A percentile compares a stretch with the other conserved stretches of the same genome.
phyloP scores from a whole-genome alignment of 2,797 vertebrate genomes.

The Sciurus vulgaris region DNA sequence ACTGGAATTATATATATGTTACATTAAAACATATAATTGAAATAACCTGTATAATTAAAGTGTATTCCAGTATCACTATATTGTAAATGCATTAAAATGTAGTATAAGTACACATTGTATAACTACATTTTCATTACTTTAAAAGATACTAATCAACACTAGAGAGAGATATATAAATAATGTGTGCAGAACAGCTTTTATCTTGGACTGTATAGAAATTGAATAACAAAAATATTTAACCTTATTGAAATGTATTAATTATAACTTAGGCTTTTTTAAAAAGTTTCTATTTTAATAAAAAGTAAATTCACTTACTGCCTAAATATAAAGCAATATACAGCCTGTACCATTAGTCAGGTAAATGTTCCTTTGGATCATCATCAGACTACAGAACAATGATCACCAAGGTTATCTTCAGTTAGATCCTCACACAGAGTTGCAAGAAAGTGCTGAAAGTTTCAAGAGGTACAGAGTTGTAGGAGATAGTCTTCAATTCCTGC shows the following conservation, averaged over 20 bases:
- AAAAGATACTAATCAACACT: neutral
- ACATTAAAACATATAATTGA: neutral
- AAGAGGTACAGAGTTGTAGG: neutral
- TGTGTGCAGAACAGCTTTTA: neutral
- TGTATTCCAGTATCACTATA: neutral
- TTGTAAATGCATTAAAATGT: neutral
- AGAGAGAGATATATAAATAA: neutral
- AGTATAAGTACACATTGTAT: neutral
- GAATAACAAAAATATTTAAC: neutral
- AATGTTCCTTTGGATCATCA: neutral
- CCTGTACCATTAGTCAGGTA: neutral
- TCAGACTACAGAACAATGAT: neutral
- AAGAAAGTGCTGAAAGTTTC: neutral
- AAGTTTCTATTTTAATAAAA: constrained; percentile 49
- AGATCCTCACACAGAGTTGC: neutral
- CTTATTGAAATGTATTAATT: neutral
- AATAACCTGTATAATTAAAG: neutral
- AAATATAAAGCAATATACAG: neutral
- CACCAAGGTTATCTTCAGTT: neutral
- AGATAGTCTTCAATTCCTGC: neutral
- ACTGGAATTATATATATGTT: neutral
- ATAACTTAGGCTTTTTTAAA: constrained; percentile 29
- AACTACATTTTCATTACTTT: neutral
- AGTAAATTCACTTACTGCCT: neutral
- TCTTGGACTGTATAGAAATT: neutral